Evolutionary conservation across 2,113 vertebrate species (phyloP), one percentile per base, ranked within the genome.

Genomic region (Pteropus alecto): DNA sequence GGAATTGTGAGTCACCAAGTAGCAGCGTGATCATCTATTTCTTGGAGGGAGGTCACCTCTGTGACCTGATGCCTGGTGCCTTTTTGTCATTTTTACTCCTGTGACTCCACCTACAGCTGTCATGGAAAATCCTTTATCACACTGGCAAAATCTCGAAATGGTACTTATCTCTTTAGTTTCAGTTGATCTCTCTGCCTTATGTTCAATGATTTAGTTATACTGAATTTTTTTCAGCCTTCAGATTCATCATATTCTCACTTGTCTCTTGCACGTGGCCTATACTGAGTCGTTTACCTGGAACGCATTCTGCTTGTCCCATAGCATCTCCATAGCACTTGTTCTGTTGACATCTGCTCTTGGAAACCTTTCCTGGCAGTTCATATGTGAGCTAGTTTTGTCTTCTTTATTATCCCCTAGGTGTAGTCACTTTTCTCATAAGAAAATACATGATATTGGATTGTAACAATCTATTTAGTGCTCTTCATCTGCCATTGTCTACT

Each of bases 1-100:
- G 93, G 95, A 94, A 95, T 92, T 95, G 51, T 2, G 54, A 93
- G 89, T 79, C 85, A 88, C 97, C 56, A 41, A 67, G 51, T 38
- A 76, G 87, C 91, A 79, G 70, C 35, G 70, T 54, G 35, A 10
- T 22, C 35, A 88, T 92, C 74, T 65, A 7, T 71, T 73, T 96
- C 73, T 70, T 60, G 14, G 1, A n/a, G 84, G 73, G 82, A 96
- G 35, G 33, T 58, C 33, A 26, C 84, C 71, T 71, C 30, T 71
- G 54, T 15, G 51, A 51, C 51, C 51, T 51, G 51, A 51, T 4
- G 83, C 51, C 76, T 58, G 7, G 38, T 60, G 81, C 51, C 41
- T 77, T 63, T 43, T 33, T 7, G 3, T 35, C 77, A 54, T 82
- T 83, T 93, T 67, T 91, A 91, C 73, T 89, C 88, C 63, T 88